phyloP scores from a whole-genome alignment of 2,888 invertebrate genomes.

The Agriopis marginaria region DNA sequence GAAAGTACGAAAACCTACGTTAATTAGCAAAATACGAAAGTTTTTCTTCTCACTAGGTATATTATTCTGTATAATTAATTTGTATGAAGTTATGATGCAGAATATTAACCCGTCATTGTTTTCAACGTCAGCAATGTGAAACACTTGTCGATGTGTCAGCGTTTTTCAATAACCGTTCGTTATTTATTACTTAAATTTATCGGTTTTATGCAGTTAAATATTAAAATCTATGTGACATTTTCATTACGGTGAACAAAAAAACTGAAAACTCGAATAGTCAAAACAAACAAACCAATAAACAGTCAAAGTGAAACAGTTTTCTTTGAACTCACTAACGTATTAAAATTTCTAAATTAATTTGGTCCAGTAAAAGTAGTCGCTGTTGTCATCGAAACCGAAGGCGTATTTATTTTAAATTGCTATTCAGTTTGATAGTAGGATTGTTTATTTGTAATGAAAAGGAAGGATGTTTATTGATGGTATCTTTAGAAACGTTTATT shows the following conservation, averaged over 20 bases:
- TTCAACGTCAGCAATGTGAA: not conserved
- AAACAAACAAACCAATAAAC: too few relatives aligned
- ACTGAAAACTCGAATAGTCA: not conserved
- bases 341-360: not conserved
- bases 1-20: not conserved
- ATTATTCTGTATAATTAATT: not conserved
- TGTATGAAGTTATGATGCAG: not conserved
- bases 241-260: not conserved
- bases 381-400: not conserved
- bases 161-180: constrained; percentile 11
- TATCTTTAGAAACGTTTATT: constrained; percentile 30
- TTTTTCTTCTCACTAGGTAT: not conserved
- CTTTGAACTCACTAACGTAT: not conserved
- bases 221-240: constrained; percentile 7
- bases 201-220: not conserved
- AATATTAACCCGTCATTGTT: constrained; percentile 3
- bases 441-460: constrained; percentile 28
- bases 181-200: not conserved
- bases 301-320: not conserved
- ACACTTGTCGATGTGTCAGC: constrained; percentile 9
- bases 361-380: not conserved
- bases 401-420: constrained; percentile 23
- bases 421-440: constrained; percentile 18
- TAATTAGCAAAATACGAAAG: not conserved
- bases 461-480: constrained; percentile 17